Evolutionary conservation across 2,888 invertebrate species (phyloP), one percentile per base, ranked within the genome.

Genomic region (Phaedon cochleariae): DNA sequence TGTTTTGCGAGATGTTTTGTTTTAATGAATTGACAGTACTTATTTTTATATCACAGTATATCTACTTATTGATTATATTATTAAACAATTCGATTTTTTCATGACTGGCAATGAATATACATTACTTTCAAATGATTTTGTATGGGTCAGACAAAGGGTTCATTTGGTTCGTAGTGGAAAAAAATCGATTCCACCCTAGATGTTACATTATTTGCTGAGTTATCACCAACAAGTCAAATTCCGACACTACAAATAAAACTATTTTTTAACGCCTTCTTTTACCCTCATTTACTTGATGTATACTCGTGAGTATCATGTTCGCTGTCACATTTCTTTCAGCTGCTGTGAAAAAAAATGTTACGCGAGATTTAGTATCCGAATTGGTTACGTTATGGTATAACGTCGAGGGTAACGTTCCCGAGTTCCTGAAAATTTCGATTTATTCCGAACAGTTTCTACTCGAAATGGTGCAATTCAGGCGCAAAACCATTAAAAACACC

Each of bases 201-300:
- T n/a, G n/a, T n/a, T n/a, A n/a, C n/a, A n/a, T n/a, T n/a, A n/a
- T n/a, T n/a, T n/a, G n/a, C n/a, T n/a, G n/a, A n/a, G n/a, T n/a
- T n/a, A n/a, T n/a, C 41, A 15, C 15, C 3, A 62, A 63, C 34
- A n/a, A n/a, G n/a, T n/a, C n/a, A n/a, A n/a, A n/a, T n/a, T n/a
- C n/a, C n/a, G 52, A 52, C 45, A 58, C 58, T 37, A 63, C 63
- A 63, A 63, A 63, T 63, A 63, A 63, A 51, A 51, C 58, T 58
- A 37, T 52, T 63, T 48, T 57, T 62, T 58, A 41, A 48, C 51
- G 49, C 58, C 46, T 52, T 63, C 34, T 51, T 57, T 49, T 22
- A 48, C 51, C 62, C 62, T 58, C 62, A 62, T 62, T 62, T 58
- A 62, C 41, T 62, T 62, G 62, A 62, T 62, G 37, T 62, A 62